Percentiles rank a stretch among this genome's conserved stretches.
Conservation (phyloP, 2,113 vertebrate genomes). For the Mus spicilegus region DNA sequence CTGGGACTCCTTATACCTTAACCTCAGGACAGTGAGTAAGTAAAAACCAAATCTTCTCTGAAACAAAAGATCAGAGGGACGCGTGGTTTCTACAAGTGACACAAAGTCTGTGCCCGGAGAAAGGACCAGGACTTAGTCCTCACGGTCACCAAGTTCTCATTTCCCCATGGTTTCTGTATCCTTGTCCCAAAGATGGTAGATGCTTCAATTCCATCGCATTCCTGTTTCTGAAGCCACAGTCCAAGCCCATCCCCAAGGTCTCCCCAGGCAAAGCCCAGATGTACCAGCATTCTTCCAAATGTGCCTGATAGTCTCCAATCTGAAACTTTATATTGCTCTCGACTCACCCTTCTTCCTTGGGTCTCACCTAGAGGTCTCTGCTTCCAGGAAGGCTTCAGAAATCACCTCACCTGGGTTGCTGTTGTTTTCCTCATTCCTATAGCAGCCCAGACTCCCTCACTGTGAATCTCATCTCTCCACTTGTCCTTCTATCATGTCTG, state of each 20-base stretch:
- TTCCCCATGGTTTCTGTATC: neutral
- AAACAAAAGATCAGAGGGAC: neutral
- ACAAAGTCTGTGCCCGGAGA: neutral
- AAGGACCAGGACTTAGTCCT: neutral
- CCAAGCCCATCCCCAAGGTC: too few species aligned
- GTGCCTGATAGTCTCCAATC: neutral
- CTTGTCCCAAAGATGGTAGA: neutral
- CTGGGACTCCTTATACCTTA: neutral
- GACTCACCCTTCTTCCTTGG: neutral
- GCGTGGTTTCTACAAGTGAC: neutral
- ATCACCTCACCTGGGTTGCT: neutral
- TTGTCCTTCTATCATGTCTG: neutral
- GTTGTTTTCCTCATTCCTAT: neutral
- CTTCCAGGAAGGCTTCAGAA: neutral
- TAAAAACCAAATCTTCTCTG: neutral
- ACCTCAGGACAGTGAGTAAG: neutral
- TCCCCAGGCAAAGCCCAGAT: neutral
- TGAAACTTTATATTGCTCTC: neutral
- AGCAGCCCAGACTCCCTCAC: neutral
- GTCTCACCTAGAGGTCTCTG: neutral
- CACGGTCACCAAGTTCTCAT: neutral
- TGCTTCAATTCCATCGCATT: neutral
- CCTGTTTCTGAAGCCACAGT: neutral
- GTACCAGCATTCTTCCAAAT: neutral
- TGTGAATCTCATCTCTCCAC: neutral